Percentiles rank a stretch among this genome's conserved stretches.
These are phyloP conservation scores for Tineola bisselliella DNA, from an alignment of 2,888 invertebrate genomes.

Conservation along the genomic window DNA sequence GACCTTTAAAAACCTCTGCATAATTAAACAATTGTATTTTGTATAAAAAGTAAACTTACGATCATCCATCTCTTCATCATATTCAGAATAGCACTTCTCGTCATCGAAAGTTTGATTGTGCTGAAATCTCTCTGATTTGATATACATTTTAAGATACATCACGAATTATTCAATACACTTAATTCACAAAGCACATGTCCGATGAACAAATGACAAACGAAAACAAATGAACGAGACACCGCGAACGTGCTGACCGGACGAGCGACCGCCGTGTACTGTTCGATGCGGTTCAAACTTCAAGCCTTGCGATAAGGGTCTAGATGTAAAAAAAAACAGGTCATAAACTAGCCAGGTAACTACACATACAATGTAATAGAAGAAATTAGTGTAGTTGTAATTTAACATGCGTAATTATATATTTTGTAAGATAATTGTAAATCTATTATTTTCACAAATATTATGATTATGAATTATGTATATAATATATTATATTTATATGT, in stretches of 20 bases:
- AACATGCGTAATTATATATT: too few relatives aligned
- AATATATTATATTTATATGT: too few relatives aligned
- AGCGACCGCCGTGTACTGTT: background rate
- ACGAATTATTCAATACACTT: constrained; percentile 20
- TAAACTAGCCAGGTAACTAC: background rate
- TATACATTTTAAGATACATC: constrained; percentile 61
- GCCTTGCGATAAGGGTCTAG: background rate
- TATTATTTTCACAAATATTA: too few relatives aligned
- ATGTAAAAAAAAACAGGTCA: background rate
- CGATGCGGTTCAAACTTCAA: background rate
- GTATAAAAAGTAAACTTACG: constrained; percentile 33
- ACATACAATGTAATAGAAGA: background rate
- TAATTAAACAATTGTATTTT: too few relatives aligned
- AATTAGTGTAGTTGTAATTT: background rate
- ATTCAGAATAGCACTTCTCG: constrained; percentile 49
- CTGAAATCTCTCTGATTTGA: constrained; percentile 56
- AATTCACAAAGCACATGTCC: background rate
- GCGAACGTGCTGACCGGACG: constrained; percentile 5
- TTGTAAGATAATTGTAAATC: too few relatives aligned
- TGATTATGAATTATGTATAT: too few relatives aligned
- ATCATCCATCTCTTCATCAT: constrained; percentile 50
- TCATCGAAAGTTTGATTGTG: constrained; percentile 46
- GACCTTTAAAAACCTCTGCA: too few relatives aligned
- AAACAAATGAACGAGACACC: background rate
- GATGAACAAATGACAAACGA: background rate